Base-by-base conservation (phyloP, 1,140 invertebrate genomes). In the Drosophila azteca region DNA sequence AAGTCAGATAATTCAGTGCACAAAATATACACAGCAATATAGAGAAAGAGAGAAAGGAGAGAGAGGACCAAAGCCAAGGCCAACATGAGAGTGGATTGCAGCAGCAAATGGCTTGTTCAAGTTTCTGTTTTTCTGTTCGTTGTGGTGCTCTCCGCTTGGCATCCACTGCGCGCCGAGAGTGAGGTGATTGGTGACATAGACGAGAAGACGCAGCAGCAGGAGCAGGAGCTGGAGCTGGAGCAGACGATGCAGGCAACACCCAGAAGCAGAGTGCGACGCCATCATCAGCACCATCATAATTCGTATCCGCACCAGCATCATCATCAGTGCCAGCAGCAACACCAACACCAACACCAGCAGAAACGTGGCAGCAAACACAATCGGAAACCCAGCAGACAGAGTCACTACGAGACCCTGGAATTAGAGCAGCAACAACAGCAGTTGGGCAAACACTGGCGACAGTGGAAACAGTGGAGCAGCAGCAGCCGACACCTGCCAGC, bases 131-230 rank as follows among this genome's bases (percentile, higher is more conserved):
- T 60, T 15, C 50, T 84, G 44, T 60, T 85, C 20, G 43, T 74
- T 8, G 41, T 66, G 22, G 46, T 52, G 41, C 58, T 58, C 57
- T 48, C 55, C 60, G 52, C 48, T 62, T 59, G 49, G 35, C 46
- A 45, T 26, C 20, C 35, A 43, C 31, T 58, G 48, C 67, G 26
- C 53, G 61, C 61, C 52, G 79, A 84, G 44, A 89, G 51, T 64
- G 84, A 74, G 55, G 87, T 90, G 64, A 75, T 90, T 65, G 87
- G 87, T 43, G 87, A 90, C 59, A 90, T 90, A 29, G 50, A 24
- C 45, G 11, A 8, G 41, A 20, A 9, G 6, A 1, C 31, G 13
- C 6, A 8, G 24, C 6, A 29, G 29, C 54, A 24, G 20, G 2
- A 35, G 6, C 41, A 26, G 31, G n/a, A 17, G 15, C 31, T 58